Percentiles rank a stretch among this genome's conserved stretches.
Conservation (phyloP, 2,888 invertebrate species). For the Drosophila limbata region DNA sequence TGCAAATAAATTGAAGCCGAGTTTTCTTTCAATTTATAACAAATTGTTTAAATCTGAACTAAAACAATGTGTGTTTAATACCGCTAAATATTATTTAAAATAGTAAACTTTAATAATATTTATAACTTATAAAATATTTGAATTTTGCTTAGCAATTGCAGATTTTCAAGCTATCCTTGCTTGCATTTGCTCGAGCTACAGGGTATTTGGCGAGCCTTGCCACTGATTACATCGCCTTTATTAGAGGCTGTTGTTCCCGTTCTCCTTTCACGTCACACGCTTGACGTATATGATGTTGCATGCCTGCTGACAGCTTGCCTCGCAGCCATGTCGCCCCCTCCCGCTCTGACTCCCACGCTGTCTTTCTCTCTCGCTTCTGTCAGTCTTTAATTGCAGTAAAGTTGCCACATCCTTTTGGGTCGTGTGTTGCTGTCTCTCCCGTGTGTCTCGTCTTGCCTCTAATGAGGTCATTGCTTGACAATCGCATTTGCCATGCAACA, state of each 20-base stretch:
- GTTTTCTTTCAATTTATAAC: too few relatives aligned
- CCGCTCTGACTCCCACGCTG: not conserved
- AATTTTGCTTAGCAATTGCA: too few relatives aligned
- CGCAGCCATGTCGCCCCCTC: constrained; percentile 22
- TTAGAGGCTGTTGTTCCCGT: constrained; percentile 31
- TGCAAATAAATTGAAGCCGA: too few relatives aligned
- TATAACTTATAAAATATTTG: too few relatives aligned
- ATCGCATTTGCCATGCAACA: constrained; percentile 79
- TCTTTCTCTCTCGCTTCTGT: not conserved
- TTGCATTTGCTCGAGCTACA: constrained; percentile 2
- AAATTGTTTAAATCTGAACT: too few relatives aligned
- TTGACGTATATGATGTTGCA: constrained; percentile 78
- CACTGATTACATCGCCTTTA: constrained; percentile 51
- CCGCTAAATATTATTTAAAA: too few relatives aligned
- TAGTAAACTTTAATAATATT: too few relatives aligned
- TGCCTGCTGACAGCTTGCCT: constrained; percentile 71
- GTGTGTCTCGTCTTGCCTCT: constrained; percentile 45
- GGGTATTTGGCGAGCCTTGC: constrained; percentile 20
- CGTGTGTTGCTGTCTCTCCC: constrained; percentile 15
- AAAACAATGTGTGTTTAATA: too few relatives aligned
- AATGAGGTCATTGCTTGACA: constrained; percentile 85
- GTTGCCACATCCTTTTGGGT: constrained; percentile 45
- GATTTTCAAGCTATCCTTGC: not conserved
- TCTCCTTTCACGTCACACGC: constrained; percentile 37
- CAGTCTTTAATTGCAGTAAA: constrained; percentile 48